Percentiles rank a stretch among this genome's conserved stretches.
phyloP scores from a whole-genome alignment of 1,140 invertebrate species.

The Bombus confusus region DNA sequence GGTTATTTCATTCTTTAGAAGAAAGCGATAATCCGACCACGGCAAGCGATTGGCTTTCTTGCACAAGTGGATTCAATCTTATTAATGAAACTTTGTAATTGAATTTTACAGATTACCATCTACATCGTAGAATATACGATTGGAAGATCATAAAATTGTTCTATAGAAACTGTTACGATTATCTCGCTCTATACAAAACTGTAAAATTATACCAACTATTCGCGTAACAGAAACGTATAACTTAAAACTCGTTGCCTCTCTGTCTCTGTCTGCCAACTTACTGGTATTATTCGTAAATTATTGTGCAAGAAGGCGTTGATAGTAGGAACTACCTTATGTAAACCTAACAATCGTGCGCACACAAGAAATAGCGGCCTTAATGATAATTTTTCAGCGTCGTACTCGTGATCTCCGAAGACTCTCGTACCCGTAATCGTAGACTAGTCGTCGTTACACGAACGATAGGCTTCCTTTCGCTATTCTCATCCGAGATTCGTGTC shows the following conservation, averaged over 20 bases:
- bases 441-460: constrained; percentile 32
- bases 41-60: constrained; percentile 5
- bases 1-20: background rate
- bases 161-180: background rate
- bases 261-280: too few species aligned
- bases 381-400: constrained; percentile 55
- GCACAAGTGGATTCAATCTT: too few species aligned
- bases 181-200: background rate
- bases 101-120: too few species aligned
- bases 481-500: constrained; percentile 29
- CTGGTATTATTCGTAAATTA: background rate
- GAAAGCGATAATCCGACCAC: constrained; percentile 5
- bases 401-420: constrained; percentile 48
- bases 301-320: background rate
- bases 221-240: too few species aligned
- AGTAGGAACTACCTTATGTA: background rate
- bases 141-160: background rate
- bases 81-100: too few species aligned
- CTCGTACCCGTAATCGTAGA: constrained; percentile 46
- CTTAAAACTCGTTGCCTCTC: too few species aligned
- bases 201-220: background rate
- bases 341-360: constrained; percentile 59
- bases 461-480: constrained; percentile 41
- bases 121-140: background rate
- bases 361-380: constrained; percentile 68